Base-by-base conservation (phyloP, 2,797 vertebrate genomes). In the Acanthurus tractus region DNA sequence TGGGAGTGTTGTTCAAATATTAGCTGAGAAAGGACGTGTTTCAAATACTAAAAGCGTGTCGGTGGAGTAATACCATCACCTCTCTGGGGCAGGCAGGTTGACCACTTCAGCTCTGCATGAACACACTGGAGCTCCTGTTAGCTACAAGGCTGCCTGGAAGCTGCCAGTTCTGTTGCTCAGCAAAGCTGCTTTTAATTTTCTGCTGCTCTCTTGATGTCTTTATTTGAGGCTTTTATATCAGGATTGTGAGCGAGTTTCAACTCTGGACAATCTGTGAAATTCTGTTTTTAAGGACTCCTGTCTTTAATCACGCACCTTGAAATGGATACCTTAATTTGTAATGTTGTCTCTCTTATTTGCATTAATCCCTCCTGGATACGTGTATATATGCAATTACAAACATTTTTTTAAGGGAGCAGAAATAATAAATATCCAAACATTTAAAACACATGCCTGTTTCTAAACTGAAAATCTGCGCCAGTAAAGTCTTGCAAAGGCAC, bases 91-190 rank as follows among this genome's bases (percentile, higher is more conserved):
- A 25, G 49, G 22, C 57, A 34, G 49, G 22, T 12, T 48, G 53
- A 63, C 59, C 48, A 44, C 36, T 48, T 12, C 42, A 20, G 23
- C 38, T 36, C 65, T 54, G 71, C 36, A 42, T 18, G 54, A 23
- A 58, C 55, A 81, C 71, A 68, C 67, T 65, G 17, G 55, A 82
- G 73, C 20, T 65, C 7, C 17, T 14, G 54, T 62, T 36, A 49
- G 45, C 36, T 36, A 13, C 17, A 10, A 18, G 69, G 8, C 18
- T 17, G 20, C 48, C 49, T 57, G 20, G 7, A 15, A 48, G 45
- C 45, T 63, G 36, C 25, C 38, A 22, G 15, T 22, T 38, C 25
- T 18, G 42, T 25, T 42, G 36, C 42, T 46, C 22, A 22, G 9
- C 34, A 52, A 22, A 34, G 14, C 18, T 22, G 34, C 40, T 52